Conservation (phyloP, 2,113 vertebrate species). For the Theristicus caerulescens region DNA sequence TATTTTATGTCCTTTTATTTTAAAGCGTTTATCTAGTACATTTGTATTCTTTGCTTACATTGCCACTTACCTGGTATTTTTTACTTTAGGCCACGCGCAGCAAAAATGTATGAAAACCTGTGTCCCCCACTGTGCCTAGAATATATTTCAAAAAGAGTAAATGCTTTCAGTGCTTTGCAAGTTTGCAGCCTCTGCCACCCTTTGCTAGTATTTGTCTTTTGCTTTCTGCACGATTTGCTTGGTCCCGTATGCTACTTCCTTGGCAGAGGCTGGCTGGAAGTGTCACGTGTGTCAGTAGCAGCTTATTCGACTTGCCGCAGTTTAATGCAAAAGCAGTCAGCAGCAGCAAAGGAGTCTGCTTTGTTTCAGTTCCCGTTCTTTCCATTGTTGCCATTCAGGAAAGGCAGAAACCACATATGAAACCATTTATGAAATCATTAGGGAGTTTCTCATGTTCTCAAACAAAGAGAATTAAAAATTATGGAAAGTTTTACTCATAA, state of each 20-base stretch:
- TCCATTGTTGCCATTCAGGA: not conserved
- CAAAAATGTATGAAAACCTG: not conserved
- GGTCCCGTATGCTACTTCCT: not conserved
- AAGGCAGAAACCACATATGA: not conserved
- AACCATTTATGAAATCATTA: not conserved
- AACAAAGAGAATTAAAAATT: not conserved
- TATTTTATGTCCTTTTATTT: not conserved
- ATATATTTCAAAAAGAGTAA: not conserved
- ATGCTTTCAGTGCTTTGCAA: not conserved
- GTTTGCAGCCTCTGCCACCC: not conserved
- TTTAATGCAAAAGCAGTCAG: not conserved
- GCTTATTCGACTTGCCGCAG: not conserved
- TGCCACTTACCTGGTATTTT: not conserved
- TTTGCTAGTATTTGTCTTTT: not conserved
- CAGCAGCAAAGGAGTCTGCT: not conserved
- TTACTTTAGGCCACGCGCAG: not conserved
- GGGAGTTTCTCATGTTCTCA: not conserved
- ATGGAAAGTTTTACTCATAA: not conserved
- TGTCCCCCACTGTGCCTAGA: not conserved
- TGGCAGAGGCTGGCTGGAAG: not conserved
- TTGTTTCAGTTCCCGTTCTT: not conserved
- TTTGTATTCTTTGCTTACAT: not conserved
- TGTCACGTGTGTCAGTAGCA: not conserved
- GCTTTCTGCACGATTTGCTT: not conserved
- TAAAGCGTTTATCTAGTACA: not conserved